Evolutionary conservation across 1,140 invertebrate species (phyloP).

Genomic region (Cotesia typhae): DNA sequence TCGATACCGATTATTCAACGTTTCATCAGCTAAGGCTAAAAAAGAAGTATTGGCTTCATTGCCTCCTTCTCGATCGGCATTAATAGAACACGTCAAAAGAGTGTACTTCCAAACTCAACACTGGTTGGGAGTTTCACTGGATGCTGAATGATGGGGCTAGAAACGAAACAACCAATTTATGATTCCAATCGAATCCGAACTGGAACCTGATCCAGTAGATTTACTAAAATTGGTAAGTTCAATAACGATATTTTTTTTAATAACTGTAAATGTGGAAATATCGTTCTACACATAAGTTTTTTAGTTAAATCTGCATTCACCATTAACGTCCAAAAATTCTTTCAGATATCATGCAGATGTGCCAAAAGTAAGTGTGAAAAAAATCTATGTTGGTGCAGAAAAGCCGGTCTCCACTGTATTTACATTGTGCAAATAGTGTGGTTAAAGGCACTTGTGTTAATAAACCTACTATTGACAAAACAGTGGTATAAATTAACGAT

Average conservation of each 20-base stretch:
- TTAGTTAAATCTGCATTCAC: neutral
- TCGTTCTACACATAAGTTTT: neutral
- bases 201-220: conserved; percentile 41
- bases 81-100: conserved; percentile 46
- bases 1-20: neutral
- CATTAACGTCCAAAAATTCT: neutral
- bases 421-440: neutral
- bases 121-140: conserved; percentile 40
- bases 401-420: neutral
- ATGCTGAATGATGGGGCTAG: conserved; percentile 44
- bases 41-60: conserved; percentile 34
- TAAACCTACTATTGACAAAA: conserved; percentile 6
- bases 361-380: conserved; percentile 5
- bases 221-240: conserved; percentile 42
- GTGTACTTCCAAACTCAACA: conserved; percentile 46
- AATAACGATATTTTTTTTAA: conserved; percentile 6
- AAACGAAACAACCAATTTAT: conserved; percentile 36
- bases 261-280: neutral
- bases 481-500: neutral
- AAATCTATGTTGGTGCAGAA: neutral
- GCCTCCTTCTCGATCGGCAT: conserved; percentile 42
- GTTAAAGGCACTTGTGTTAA: neutral
- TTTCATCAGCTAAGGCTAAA: conserved; percentile 3
- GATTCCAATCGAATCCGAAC: conserved; percentile 40
- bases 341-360: conserved; percentile 17